Evolutionary conservation across 2,888 invertebrate species (phyloP), one percentile per base, ranked within the genome.

Genomic region (Harpalus rufipes): DNA sequence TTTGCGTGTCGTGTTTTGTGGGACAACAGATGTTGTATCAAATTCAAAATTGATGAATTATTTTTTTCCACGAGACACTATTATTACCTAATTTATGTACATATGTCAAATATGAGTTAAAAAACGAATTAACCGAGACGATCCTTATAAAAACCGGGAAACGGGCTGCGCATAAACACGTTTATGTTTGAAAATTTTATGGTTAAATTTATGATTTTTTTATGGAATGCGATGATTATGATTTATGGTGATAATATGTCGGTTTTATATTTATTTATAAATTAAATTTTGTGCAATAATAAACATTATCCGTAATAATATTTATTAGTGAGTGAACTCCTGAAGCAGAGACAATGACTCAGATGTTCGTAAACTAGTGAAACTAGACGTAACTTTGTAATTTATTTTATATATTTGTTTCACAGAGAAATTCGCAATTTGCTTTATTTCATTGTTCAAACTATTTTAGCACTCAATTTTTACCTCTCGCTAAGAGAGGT

Each of bases 21-120:
- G 41, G 8, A 68, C 41, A 44, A 10, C 72, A 74, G 72, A 74
- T 74, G 72, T 8, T 74, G 44, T 44, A 44, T 74, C 21, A 74
- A 74, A 74, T 74, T 74, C 1, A n/a, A 68, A 39, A 18, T 74
- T 74, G 44, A 74, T 74, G 25, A 14, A 39, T 68, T 18, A n/a
- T 41, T 41, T 74, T 72, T 72, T 74, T 32, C 41, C 5, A n/a
- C 16, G 5, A 44, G 18, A 74, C 1, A 21, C 18, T 41, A 74
- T 74, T 74, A 74, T 74, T 74, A 18, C 8, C 14, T 74, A 74
- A 74, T 74, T 74, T 74, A 74, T 74, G 72, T 16, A 21, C 18
- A 44, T 44, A 44, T 74, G 16, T 14, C 44, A 51, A 63, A 5
- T 25, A 10, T 7, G 63, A 12, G 63, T 21, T 12, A 18, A 63